Evolutionary conservation across 2,797 vertebrate species (phyloP), one percentile per base, ranked within the genome.

Genomic region (Cirrhinus molitorella): DNA sequence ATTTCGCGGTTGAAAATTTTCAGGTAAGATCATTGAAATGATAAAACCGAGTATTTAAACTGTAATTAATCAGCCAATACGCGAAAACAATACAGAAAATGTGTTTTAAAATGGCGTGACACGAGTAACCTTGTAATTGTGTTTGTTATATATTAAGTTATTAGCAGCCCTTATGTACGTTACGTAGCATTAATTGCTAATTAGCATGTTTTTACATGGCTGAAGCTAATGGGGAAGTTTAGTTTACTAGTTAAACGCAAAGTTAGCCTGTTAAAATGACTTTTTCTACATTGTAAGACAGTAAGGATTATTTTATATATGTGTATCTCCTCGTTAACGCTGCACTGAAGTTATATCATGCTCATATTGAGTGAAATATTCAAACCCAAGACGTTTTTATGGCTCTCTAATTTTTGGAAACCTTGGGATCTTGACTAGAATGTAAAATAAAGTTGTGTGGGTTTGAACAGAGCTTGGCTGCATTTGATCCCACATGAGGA

Each of bases 151-250:
- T n/a, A n/a, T n/a, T n/a, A n/a, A n/a, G n/a, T n/a, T n/a, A n/a
- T n/a, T n/a, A n/a, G n/a, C n/a, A n/a, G n/a, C n/a, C n/a, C n/a
- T n/a, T n/a, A n/a, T n/a, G n/a, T n/a, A n/a, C n/a, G n/a, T n/a
- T n/a, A n/a, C n/a, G n/a, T n/a, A 74, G 49, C 51, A 55, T 55
- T 37, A 73, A 21, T 73, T 31, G 23, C 47, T 9, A 74, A n/a
- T 55, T 4, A 8, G 11, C 31, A 34, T 73, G 17, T 51, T 65
- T 59, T 63, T 34, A 34, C 0, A 8, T 19, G 51, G 21, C 3
- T 65, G 59, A 70, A 45, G 13, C 67, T 70, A 70, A 19, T 19
- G 8, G 61, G 16, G 28, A 17, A 34, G 31, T 66, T 11, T 37
- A 21, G 49, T 55, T 74, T 74, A 37, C 7, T 28, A 21, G 3